Evolutionary conservation across 1,140 invertebrate species (phyloP), one percentile per base, ranked within the genome.

Genomic region (Bathynomus jamesi): DNA sequence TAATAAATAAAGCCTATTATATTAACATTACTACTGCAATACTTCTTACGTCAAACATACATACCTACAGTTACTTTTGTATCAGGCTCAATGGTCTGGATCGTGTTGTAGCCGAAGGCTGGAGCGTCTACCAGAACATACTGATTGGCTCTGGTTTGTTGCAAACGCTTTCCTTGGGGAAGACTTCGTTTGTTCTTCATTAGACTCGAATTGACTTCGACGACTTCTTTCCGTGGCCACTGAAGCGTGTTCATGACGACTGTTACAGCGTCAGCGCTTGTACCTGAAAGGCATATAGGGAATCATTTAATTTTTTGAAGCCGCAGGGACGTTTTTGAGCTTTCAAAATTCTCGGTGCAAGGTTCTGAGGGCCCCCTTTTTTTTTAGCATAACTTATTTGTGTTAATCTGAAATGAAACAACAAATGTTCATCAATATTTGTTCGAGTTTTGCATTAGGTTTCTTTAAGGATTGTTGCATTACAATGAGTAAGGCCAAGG

Each of bases 181-280:
- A 17, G 27, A 21, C 25, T 28, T n/a, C 64, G 3, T 4, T 17
- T 1, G 32, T 17, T 11, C n/a, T 4, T 66, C 61, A 27, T 11
- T 30, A 4, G 28, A 32, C 25, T 27, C 30, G 29, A 31, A 3
- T 29, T 13, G n/a, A 67, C 11, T 40, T 67, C 63, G 17, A 78
- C 62, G 27, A 78, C 40, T 11, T 78, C 69, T 2, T 25, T 65
- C 31, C 78, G 40, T 3, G 30, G 5, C 78, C 78, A 78, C 11
- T 71, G 77, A n/a, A 78, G 66, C 11, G 75, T 75, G 65, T 78
- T 78, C 8, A 78, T 2, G 11, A 70, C 60, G 3, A 76, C 61
- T 25, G 40, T 13, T n/a, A 32, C 63, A 8, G 24, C 61, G 32
- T 62, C 64, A 2, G n/a, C 68, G 8, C 46, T 65, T n/a, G 31